Percentiles rank a stretch among this genome's conserved stretches.
These are phyloP conservation scores for Paradoxurus hermaphroditus DNA, from an alignment of 2,113 vertebrate genomes.

Conservation along the genomic window DNA sequence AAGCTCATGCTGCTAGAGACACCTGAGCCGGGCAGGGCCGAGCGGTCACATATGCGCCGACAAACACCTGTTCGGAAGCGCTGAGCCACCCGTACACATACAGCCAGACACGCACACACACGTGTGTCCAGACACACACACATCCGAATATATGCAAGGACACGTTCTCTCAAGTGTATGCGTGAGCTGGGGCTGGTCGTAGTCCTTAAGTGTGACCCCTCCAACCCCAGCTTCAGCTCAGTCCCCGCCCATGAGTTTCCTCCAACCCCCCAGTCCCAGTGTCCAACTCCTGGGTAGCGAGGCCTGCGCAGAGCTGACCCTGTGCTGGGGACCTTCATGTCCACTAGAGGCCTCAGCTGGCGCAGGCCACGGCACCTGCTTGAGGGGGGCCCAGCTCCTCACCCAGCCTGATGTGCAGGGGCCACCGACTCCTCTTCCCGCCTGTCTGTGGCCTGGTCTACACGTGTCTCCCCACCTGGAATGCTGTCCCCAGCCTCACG, in stretches of 20 bases:
- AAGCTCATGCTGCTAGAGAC: conserved; percentile 99
- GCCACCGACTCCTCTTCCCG: neutral
- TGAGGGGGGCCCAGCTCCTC: no score
- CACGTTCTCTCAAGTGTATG: neutral
- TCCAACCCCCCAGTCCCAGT: neutral
- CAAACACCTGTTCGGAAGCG: neutral
- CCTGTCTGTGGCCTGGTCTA: neutral
- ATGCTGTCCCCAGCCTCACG: neutral
- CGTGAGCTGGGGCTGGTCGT: neutral
- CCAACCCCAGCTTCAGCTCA: conserved; percentile 1
- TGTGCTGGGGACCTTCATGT: neutral
- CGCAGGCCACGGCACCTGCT: no score
- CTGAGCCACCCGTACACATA: neutral
- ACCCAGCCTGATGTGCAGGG: no score
- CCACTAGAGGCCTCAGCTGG: no score
- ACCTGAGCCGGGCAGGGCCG: conserved; percentile 79
- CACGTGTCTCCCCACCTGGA: neutral
- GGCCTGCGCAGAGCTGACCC: neutral
- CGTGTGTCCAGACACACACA: neutral
- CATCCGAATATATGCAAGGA: neutral
- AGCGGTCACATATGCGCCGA: neutral
- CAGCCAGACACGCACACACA: no score
- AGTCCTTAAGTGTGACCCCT: neutral
- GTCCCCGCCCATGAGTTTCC: neutral
- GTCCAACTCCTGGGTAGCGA: neutral